A percentile compares a stretch with the other conserved stretches of the same genome.
These are phyloP conservation scores for Tupaia chinensis DNA, from an alignment of 2,113 vertebrate species.

Conservation along the genomic window DNA sequence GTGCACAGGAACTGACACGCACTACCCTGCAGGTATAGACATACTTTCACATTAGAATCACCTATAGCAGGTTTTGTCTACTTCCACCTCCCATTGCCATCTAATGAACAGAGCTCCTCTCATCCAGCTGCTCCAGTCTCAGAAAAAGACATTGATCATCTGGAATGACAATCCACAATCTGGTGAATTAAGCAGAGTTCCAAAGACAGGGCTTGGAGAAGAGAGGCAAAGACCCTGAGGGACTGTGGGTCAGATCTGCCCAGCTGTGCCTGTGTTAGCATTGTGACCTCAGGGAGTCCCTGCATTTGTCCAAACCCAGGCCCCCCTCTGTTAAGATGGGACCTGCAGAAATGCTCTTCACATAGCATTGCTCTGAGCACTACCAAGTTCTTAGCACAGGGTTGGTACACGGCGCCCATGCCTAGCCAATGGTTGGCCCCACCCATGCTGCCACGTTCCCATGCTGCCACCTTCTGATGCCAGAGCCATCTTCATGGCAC, in stretches of 20 bases:
- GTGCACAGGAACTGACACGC: not conserved
- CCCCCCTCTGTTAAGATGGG: not conserved
- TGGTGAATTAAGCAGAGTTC: not conserved
- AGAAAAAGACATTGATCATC: not conserved
- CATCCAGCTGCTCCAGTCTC: not conserved
- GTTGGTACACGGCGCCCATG: not conserved
- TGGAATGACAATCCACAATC: not conserved
- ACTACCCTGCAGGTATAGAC: not conserved
- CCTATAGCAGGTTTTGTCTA: not conserved
- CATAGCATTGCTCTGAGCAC: not conserved
- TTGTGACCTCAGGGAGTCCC: not conserved
- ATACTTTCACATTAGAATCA: not conserved
- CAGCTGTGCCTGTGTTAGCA: not conserved
- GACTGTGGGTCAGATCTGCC: not conserved
- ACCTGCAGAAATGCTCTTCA: not conserved
- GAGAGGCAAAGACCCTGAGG: not conserved
- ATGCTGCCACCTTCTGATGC: constrained; percentile 76
- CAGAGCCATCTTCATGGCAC: constrained; percentile 43
- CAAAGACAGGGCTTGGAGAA: not conserved
- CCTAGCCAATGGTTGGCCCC: not conserved
- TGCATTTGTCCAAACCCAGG: not conserved
- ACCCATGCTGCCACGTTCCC: constrained; percentile 16
- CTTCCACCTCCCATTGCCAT: not conserved
- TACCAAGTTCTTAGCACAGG: not conserved
- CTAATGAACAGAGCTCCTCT: not conserved